Conservation (phyloP, 2,797 vertebrate genomes). For the Siniperca obscura region DNA sequence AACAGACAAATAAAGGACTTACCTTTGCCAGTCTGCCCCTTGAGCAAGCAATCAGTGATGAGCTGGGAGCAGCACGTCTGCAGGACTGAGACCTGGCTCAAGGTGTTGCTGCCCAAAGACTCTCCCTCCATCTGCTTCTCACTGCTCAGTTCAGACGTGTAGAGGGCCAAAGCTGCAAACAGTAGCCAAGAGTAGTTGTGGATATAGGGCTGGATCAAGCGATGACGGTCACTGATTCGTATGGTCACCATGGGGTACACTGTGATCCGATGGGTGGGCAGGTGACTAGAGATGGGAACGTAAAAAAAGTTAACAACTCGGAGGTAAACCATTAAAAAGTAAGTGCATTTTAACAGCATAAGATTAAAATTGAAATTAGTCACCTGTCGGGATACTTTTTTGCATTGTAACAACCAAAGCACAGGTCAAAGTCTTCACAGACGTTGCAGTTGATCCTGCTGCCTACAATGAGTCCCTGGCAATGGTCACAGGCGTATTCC, state of each 20-base stretch:
- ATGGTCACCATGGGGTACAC: conserved; percentile 96
- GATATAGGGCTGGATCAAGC: conserved; percentile 96
- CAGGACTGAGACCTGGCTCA: conserved; percentile 82
- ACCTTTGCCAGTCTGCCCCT: conserved; percentile 95
- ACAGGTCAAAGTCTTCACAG: conserved; percentile 98
- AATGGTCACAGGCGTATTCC: conserved; percentile 97
- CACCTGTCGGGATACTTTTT: conserved; percentile 98
- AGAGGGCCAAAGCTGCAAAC: conserved; percentile 93
- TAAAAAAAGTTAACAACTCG: background rate
- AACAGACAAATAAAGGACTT: background rate
- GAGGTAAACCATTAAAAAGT: background rate
- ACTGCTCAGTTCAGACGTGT: conserved; percentile 90
- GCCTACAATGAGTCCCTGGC: conserved; percentile 96
- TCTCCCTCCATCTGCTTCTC: conserved; percentile 86
- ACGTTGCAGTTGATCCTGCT: conserved; percentile 96
- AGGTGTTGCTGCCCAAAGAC: conserved; percentile 70
- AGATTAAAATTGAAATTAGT: background rate
- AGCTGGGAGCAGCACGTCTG: conserved; percentile 92
- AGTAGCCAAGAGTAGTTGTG: conserved; percentile 99
- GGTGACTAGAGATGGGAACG: conserved; percentile 84
- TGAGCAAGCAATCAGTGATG: conserved; percentile 93
- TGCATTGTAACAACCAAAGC: conserved; percentile 96
- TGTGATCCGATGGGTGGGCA: conserved; percentile 95
- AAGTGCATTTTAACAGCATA: background rate
- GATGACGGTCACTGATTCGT: conserved; percentile 94